Evolutionary conservation across 2,113 vertebrate species (phyloP).

Genomic region (Alaudala cheleensis): DNA sequence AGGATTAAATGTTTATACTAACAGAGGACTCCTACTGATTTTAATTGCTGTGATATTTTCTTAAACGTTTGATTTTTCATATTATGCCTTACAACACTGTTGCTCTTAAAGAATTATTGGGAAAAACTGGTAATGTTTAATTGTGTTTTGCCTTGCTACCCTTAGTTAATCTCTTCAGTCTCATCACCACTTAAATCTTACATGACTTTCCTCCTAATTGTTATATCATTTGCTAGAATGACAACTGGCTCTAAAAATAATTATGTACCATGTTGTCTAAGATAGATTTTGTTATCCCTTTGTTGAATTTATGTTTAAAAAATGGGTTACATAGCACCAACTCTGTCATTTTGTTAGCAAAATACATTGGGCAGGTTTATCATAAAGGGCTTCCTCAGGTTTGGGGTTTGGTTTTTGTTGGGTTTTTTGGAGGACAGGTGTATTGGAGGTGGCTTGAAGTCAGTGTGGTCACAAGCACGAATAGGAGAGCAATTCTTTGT

Average conservation of each 20-base stretch:
- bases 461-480: neutral
- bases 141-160: slow-evolving; percentile 10
- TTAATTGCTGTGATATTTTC: slow-evolving; percentile 65
- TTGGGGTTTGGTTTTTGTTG: neutral
- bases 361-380: neutral
- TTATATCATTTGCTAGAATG: neutral
- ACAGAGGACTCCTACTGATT: slow-evolving; percentile 57
- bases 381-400: neutral
- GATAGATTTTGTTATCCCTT: neutral
- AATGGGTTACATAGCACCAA: neutral
- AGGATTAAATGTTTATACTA: slow-evolving; percentile 52
- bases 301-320: neutral
- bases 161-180: neutral
- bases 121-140: slow-evolving; percentile 12
- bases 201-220: neutral
- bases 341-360: neutral
- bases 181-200: neutral
- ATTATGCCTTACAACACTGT: slow-evolving; percentile 28
- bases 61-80: slow-evolving; percentile 68
- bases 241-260: neutral
- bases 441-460: neutral
- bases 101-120: slow-evolving; percentile 30
- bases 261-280: neutral
- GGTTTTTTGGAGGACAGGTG: neutral
- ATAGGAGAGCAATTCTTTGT: neutral